phyloP scores from a whole-genome alignment of 2,888 invertebrate species.

The Neoascia interrupta region DNA sequence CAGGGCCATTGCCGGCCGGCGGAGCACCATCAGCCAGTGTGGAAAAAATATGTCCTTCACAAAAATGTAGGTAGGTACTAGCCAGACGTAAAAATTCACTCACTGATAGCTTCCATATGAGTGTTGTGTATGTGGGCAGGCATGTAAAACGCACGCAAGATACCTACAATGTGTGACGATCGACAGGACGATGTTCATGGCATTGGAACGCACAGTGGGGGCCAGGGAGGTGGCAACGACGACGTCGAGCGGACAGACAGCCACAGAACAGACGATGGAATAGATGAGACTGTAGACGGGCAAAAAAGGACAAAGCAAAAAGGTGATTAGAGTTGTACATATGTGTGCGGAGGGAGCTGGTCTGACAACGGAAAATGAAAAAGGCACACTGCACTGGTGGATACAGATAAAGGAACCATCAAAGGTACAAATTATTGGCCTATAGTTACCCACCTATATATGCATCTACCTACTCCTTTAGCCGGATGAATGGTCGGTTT shows the following conservation, averaged over 20 bases:
- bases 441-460: too few relatives aligned
- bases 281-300: slow-evolving; percentile 4
- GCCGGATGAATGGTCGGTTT: slow-evolving; percentile 43
- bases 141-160: slow-evolving; percentile 14
- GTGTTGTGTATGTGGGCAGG: neutral
- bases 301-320: slow-evolving; percentile 11
- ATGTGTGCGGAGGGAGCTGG: slow-evolving; percentile 24
- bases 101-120: neutral
- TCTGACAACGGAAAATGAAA: too few relatives aligned
- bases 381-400: too few relatives aligned
- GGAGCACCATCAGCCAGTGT: slow-evolving; percentile 28
- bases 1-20: slow-evolving; percentile 3
- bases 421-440: slow-evolving; percentile 37
- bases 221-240: neutral
- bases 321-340: slow-evolving; percentile 41
- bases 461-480: slow-evolving; percentile 10
- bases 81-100: slow-evolving; percentile 37
- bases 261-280: neutral
- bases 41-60: slow-evolving; percentile 65
- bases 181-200: slow-evolving; percentile 3
- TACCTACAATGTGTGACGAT: neutral
- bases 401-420: slow-evolving; percentile 18
- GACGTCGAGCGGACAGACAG: neutral
- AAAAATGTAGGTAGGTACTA: slow-evolving; percentile 65
- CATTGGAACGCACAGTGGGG: neutral